Conservation (phyloP, 2,888 invertebrate genomes). For the Dicyrtoma fusca region DNA sequence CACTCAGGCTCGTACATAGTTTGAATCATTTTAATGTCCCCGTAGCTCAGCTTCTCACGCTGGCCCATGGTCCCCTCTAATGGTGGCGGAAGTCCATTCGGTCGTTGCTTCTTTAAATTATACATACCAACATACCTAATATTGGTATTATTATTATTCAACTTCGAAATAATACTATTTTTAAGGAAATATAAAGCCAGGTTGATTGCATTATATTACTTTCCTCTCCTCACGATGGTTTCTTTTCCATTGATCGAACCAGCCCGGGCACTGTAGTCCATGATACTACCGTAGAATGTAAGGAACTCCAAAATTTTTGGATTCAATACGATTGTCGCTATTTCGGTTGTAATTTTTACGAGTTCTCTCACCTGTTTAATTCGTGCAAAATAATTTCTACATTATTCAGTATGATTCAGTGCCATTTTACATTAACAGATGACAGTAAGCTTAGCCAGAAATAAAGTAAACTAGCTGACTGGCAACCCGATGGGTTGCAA, state of each 20-base stretch:
- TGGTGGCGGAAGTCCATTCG: slow-evolving; percentile 23
- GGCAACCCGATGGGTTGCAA: too few relatives aligned
- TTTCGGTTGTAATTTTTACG: slow-evolving; percentile 49
- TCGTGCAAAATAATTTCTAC: too few relatives aligned
- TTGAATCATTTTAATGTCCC: slow-evolving; percentile 51
- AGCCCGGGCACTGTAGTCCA: slow-evolving; percentile 49
- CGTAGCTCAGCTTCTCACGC: slow-evolving; percentile 46
- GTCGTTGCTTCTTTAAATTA: too few relatives aligned
- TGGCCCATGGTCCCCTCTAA: slow-evolving; percentile 52
- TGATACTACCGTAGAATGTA: slow-evolving; percentile 52
- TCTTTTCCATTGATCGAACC: slow-evolving; percentile 46
- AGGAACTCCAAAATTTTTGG: slow-evolving; percentile 47
- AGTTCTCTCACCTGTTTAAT: slow-evolving; percentile 44
- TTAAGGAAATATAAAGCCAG: too few relatives aligned
- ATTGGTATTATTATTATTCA: too few relatives aligned
- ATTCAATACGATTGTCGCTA: slow-evolving; percentile 39
- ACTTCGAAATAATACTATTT: too few relatives aligned
- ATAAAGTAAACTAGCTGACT: too few relatives aligned
- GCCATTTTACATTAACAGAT: too few relatives aligned
- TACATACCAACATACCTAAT: background rate
- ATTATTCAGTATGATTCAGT: too few relatives aligned
- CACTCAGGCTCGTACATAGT: slow-evolving; percentile 50
- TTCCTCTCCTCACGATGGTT: slow-evolving; percentile 45
- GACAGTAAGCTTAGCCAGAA: too few relatives aligned
- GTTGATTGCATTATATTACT: too few relatives aligned